Conservation (phyloP, 2,797 vertebrate species). For the Brachymystax lenok region DNA sequence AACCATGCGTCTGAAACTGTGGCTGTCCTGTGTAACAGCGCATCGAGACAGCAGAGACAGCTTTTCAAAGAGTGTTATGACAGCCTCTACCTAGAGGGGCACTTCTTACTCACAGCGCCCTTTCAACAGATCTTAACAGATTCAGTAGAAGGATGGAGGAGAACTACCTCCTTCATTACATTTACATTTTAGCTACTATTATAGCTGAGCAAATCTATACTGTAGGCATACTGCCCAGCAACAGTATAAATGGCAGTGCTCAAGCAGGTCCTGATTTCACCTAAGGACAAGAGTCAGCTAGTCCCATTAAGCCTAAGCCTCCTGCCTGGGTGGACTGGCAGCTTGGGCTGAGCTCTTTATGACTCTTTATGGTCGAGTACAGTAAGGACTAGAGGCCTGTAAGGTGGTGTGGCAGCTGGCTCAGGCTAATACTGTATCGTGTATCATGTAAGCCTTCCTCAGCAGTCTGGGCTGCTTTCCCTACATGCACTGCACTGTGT, state of each 20-base stretch:
- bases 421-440: not conserved
- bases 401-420: not conserved
- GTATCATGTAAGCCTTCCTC: constrained; percentile 1
- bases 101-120: not conserved
- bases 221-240: not conserved
- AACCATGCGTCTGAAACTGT: not conserved
- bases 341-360: not conserved
- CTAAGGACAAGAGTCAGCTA: not conserved
- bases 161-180: not conserved
- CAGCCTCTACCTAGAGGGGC: not conserved
- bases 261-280: not conserved
- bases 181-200: not conserved
- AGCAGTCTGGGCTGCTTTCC: not conserved
- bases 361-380: not conserved
- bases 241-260: not conserved
- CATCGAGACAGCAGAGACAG: not conserved
- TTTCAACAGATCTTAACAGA: not conserved
- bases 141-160: not conserved
- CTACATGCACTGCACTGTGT: not conserved
- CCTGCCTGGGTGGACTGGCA: not conserved
- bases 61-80: not conserved
- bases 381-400: not conserved
- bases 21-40: not conserved
- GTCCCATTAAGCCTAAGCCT: not conserved
- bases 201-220: not conserved